phyloP scores from a whole-genome alignment of 2,113 vertebrate species.

The Acanthisitta chloris region DNA sequence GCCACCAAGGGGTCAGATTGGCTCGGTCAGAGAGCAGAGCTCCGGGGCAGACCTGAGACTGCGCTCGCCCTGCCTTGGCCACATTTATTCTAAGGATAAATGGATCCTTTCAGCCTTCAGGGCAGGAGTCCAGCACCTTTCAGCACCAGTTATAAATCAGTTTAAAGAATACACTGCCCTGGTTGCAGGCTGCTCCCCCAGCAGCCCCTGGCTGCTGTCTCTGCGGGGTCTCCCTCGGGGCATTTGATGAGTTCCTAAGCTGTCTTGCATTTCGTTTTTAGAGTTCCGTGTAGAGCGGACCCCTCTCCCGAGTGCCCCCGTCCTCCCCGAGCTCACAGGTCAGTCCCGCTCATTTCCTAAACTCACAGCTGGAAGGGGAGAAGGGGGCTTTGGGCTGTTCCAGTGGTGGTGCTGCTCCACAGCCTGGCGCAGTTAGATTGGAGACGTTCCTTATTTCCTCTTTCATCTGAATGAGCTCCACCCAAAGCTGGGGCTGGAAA shows the following conservation, averaged over 20 bases:
- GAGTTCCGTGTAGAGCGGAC: slow-evolving; percentile 99
- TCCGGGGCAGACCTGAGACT: background rate
- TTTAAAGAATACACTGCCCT: background rate
- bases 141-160: slow-evolving; percentile 27
- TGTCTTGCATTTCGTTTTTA: slow-evolving; percentile 93
- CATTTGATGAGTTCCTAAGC: slow-evolving; percentile 71
- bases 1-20: background rate
- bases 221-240: background rate
- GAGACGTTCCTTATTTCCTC: background rate
- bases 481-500: background rate
- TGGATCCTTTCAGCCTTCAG: background rate
- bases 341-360: slow-evolving; percentile 83
- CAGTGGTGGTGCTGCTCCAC: slow-evolving; percentile 2
- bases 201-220: background rate
- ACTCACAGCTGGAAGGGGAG: slow-evolving; percentile 79
- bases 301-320: slow-evolving; percentile 99
- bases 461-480: background rate
- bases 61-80: background rate
- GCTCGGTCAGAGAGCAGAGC: accelerated
- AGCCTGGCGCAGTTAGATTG: background rate
- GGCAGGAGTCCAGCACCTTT: slow-evolving; percentile 45
- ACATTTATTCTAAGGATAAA: background rate
- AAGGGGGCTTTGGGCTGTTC: slow-evolving; percentile 57
- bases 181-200: background rate
- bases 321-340: slow-evolving; percentile 99